Conservation (phyloP, 1,140 invertebrate genomes). For the Notospermus geniculatus region DNA sequence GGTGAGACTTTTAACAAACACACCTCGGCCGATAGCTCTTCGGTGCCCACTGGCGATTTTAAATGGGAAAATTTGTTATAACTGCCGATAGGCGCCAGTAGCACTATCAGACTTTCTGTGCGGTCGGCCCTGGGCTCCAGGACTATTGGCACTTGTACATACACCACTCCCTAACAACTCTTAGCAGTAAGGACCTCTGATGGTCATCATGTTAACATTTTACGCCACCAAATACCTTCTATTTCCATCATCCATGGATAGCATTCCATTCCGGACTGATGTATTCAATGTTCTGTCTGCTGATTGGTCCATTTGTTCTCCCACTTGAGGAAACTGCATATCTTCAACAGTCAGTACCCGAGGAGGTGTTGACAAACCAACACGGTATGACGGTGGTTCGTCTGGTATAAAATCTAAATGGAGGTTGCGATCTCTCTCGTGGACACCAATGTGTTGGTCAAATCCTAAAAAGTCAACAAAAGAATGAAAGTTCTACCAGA, state of each 20-base stretch:
- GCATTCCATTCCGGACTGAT: not conserved
- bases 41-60: no score
- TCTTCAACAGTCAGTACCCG: conserved; percentile 1
- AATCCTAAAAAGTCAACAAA: not conserved
- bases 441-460: conserved; percentile 3
- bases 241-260: not conserved
- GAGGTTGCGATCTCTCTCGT: not conserved
- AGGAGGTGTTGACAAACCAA: conserved; percentile 1
- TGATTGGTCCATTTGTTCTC: not conserved
- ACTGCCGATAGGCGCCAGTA: no score
- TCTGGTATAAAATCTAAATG: conserved; percentile 5
- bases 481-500: not conserved
- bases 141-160: no score
- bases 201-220: no score
- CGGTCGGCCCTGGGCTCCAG: no score
- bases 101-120: no score
- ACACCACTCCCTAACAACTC: no score
- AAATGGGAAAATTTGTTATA: no score
- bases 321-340: not conserved
- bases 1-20: no score
- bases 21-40: no score
- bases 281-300: not conserved
- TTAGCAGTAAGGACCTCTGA: no score
- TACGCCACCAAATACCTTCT: no score
- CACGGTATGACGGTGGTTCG: not conserved